Evolutionary conservation across 2,888 invertebrate genomes (phyloP), one percentile per base, ranked within the genome.

Genomic region (Agrochola lychnidis): DNA sequence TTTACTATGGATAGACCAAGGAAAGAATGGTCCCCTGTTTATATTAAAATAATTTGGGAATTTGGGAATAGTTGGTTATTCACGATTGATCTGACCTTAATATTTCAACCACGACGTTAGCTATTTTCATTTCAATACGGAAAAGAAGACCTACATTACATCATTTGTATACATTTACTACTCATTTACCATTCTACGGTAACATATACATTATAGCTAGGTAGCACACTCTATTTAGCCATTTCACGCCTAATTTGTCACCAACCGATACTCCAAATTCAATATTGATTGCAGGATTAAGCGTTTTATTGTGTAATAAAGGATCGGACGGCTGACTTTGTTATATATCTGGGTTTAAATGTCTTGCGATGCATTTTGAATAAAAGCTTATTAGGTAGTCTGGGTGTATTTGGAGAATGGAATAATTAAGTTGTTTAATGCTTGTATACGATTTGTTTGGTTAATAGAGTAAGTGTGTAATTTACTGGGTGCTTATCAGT

Each of bases 271-370:
- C 78, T 81, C 76, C 76, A 78, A 82, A 79, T 85, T 85, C 89
- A 84, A 88, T 88, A 88, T 87, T 88, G 87, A 88, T 87, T 81
- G 72, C 75, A 68, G 87, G 85, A 83, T 87, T 88, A 87, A 68
- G 75, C 76, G 83, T 77, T 83, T 82, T 81, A 76, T 40, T 84
- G 72, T 77, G 77, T 79, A 84, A 81, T 87, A 87, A 83, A 79
- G 81, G 86, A 79, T 71, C 72, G 88, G 84, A 57, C 77, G 78
- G 72, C 71, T 78, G 67, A 73, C 73, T 86, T 70, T 70, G 81
- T 86, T 81, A 83, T 75, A 79, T 87, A 83, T 87, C 36, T 78
- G 70, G 62, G 71, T 70, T 80, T 59, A 68, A 77, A 71, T 74
- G 42, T 85, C 61, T 71, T 56, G 61, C n/a, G 25, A n/a, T 51